Conservation (phyloP, 2,113 vertebrate genomes). For the Strigops habroptila region DNA sequence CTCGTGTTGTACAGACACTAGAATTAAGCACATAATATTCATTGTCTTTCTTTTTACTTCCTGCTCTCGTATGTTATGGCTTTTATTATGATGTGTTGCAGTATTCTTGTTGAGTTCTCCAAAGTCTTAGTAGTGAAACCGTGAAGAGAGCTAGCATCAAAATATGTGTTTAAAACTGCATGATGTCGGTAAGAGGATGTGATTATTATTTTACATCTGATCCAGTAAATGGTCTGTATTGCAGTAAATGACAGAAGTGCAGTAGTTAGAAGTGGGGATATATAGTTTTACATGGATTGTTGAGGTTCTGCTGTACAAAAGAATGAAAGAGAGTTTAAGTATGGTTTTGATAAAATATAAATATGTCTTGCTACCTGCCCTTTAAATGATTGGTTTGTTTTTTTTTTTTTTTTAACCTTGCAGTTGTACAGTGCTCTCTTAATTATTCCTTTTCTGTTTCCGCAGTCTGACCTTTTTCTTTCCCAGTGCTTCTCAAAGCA, state of each 20-base stretch:
- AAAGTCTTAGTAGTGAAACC: background rate
- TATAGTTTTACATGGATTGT: background rate
- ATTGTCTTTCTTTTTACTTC: background rate
- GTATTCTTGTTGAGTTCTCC: background rate
- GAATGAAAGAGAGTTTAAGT: background rate
- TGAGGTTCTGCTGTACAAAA: background rate
- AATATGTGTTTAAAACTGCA: background rate
- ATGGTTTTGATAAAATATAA: background rate
- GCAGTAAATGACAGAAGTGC: background rate
- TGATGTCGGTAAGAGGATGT: background rate
- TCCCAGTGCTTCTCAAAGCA: background rate
- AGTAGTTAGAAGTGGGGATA: background rate
- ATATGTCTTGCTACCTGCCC: background rate
- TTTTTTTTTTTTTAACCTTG: background rate
- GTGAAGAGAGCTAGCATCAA: background rate
- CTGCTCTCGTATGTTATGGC: background rate
- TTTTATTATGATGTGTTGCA: background rate
- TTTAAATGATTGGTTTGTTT: background rate
- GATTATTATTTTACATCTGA: background rate
- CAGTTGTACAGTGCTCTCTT: background rate
- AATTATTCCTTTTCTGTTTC: background rate
- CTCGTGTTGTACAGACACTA: background rate
- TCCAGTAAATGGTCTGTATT: background rate
- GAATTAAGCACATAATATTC: background rate
- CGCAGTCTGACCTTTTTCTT: background rate